These are phyloP conservation scores for Silurus aristotelis DNA, from an alignment of 2,797 vertebrate genomes.

Conservation along the genomic window DNA sequence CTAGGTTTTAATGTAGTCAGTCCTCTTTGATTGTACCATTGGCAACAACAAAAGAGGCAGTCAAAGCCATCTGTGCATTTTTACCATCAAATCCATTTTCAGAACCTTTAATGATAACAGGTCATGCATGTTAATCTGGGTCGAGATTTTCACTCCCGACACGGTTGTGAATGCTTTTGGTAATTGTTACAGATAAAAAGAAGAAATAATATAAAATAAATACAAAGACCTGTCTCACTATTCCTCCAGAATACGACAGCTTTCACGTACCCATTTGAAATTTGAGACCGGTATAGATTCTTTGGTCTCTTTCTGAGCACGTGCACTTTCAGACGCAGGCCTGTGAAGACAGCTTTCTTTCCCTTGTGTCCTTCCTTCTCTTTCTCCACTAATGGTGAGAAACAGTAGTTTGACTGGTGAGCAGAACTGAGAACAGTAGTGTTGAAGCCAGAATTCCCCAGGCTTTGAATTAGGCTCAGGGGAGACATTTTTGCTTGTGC, in stretches of 20 bases:
- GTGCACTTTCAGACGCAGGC: conserved; percentile 65
- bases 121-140: conserved; percentile 21
- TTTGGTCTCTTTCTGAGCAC: conserved; percentile 2
- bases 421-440: conserved; percentile 54
- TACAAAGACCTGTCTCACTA: not conserved
- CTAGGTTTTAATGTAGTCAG: conserved; percentile 69
- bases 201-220: not conserved
- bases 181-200: not conserved
- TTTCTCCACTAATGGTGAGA: conserved; percentile 64
- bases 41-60: conserved; percentile 63
- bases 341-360: conserved; percentile 67
- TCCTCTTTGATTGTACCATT: conserved; percentile 68
- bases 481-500: conserved; percentile 49
- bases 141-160: not conserved
- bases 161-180: not conserved
- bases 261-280: conserved; percentile 35
- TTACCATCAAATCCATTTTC: conserved; percentile 45
- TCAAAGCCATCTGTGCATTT: conserved; percentile 53
- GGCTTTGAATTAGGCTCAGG: conserved; percentile 31
- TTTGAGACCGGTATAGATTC: conserved; percentile 31
- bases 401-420: conserved; percentile 61
- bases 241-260: conserved; percentile 4
- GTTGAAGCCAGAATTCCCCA: conserved; percentile 56
- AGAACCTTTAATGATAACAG: conserved; percentile 27
- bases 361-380: conserved; percentile 63